These are phyloP conservation scores for Arctocebus calabarensis DNA, from an alignment of 2,797 vertebrate species.

Conservation along the genomic window DNA sequence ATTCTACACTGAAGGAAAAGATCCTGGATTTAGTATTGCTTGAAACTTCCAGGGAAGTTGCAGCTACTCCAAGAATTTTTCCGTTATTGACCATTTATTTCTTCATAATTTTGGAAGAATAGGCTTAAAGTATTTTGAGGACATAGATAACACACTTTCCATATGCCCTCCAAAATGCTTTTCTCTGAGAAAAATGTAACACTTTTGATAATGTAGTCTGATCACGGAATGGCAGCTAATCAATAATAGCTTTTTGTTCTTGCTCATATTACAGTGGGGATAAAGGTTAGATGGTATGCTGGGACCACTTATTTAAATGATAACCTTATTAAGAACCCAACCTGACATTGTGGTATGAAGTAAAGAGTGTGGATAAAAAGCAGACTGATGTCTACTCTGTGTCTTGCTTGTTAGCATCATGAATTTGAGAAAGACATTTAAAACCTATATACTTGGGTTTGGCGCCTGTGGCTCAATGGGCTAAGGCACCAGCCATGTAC, in stretches of 20 bases:
- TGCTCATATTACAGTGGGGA: neutral
- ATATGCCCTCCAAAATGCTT: neutral
- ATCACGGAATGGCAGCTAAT: neutral
- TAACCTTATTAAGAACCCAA: neutral
- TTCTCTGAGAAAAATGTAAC: neutral
- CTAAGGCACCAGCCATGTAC: too few relatives aligned
- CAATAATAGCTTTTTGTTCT: constrained; percentile 14
- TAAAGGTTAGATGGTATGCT: neutral
- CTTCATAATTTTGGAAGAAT: neutral
- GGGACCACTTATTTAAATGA: neutral
- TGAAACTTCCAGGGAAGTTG: neutral
- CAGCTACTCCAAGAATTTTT: neutral
- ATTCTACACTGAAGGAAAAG: neutral
- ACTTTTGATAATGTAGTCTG: constrained; percentile 38
- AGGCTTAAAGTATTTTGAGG: neutral
- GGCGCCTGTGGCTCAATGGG: too few relatives aligned
- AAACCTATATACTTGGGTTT: too few relatives aligned
- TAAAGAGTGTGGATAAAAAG: neutral
- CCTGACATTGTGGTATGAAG: neutral
- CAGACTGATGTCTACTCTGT: neutral
- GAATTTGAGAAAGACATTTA: neutral
- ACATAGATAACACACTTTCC: neutral
- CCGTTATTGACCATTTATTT: neutral
- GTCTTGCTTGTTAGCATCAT: neutral
- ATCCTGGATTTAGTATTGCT: neutral